Evolutionary conservation across 2,888 invertebrate genomes (phyloP).

Genomic region (Lepidocyrtoides sp.): DNA sequence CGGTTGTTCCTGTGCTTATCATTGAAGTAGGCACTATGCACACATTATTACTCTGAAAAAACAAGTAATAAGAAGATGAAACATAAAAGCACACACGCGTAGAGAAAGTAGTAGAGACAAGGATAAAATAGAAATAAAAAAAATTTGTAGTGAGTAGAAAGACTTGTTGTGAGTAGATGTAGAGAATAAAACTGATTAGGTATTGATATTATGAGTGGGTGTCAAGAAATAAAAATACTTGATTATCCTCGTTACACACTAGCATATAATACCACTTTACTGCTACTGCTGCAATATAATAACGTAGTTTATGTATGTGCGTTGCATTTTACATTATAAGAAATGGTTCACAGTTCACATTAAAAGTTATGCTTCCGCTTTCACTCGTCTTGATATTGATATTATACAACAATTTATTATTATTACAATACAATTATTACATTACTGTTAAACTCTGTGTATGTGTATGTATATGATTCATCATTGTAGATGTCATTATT

Average conservation of each 20-base stretch:
- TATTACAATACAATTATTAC: constrained; percentile 47
- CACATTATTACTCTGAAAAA: background rate
- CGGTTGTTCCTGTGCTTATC: constrained; percentile 12
- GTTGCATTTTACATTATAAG: background rate
- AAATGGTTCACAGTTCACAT: background rate
- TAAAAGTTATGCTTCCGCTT: constrained; percentile 66
- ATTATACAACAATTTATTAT: constrained; percentile 43
- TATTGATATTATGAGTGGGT: background rate
- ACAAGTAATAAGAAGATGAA: background rate
- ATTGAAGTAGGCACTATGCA: background rate
- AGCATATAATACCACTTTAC: background rate
- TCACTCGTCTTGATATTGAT: constrained; percentile 70
- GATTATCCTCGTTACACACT: background rate
- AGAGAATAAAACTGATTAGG: constrained; percentile 18
- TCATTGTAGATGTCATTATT: constrained; percentile 72
- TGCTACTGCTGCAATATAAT: background rate
- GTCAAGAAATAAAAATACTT: constrained; percentile 1
- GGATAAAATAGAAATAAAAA: constrained; percentile 2
- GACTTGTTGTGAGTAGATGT: constrained; percentile 6
- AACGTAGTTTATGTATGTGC: constrained; percentile 23
- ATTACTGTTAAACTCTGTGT: constrained; percentile 49
- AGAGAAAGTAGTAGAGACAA: constrained; percentile 24
- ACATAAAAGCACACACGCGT: background rate
- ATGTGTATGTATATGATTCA: constrained; percentile 54
- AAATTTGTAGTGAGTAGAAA: constrained; percentile 36